Conservation (phyloP, 2,113 vertebrate species). For the Passer montanus region DNA sequence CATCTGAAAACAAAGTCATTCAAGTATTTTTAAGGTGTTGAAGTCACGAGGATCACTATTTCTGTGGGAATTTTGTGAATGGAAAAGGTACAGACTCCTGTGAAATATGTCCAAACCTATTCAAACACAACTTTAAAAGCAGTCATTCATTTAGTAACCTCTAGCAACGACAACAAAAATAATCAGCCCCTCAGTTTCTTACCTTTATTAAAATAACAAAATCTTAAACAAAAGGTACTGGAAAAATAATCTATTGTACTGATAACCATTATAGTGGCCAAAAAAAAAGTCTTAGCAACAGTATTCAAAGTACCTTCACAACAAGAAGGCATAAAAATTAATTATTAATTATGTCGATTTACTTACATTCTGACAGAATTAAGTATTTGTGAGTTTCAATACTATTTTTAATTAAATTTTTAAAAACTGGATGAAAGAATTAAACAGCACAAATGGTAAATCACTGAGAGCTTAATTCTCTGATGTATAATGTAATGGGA, state of each 20-base stretch:
- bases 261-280: background rate
- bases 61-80: conserved; percentile 16
- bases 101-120: background rate
- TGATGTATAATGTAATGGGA: background rate
- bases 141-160: background rate
- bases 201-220: background rate
- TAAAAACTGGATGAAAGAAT: background rate
- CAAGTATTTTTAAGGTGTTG: background rate
- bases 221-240: background rate
- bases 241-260: background rate
- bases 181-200: background rate
- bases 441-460: background rate
- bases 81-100: background rate
- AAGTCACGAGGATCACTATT: background rate
- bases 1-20: background rate
- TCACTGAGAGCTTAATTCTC: background rate
- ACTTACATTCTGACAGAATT: background rate
- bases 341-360: background rate
- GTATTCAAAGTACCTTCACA: background rate
- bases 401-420: background rate
- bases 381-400: background rate
- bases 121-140: background rate
- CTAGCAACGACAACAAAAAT: background rate
- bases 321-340: background rate
- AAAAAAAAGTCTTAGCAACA: background rate